Percentiles rank a stretch among this genome's conserved stretches.
phyloP scores from a whole-genome alignment of 2,797 vertebrate genomes.

The Lacerta bilineata region DNA sequence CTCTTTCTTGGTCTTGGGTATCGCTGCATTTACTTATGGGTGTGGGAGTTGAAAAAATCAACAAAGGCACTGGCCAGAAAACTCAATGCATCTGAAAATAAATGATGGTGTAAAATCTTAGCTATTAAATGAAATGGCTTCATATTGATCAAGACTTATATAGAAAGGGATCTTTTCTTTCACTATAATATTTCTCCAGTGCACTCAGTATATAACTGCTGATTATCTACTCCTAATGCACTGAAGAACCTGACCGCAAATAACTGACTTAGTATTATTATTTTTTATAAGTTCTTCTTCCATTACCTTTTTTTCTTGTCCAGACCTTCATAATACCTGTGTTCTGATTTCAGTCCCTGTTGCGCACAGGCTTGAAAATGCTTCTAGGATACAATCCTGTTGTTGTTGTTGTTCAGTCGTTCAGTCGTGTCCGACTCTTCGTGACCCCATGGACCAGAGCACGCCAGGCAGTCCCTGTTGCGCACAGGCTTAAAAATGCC shows the following conservation, averaged over 20 bases:
- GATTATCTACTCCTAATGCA: conserved; percentile 4
- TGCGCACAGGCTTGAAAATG: neutral
- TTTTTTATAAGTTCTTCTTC: neutral
- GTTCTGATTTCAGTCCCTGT: neutral
- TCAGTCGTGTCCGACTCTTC: too few relatives aligned
- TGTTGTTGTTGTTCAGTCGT: too few relatives aligned
- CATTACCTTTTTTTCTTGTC: neutral
- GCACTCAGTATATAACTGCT: neutral
- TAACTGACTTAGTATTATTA: neutral
- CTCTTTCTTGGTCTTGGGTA: neutral
- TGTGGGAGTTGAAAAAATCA: conserved; percentile 5
- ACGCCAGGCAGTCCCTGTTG: too few relatives aligned
- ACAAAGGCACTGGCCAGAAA: conserved; percentile 9
- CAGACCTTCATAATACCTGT: neutral
- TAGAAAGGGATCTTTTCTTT: neutral
- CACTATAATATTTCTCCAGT: too few relatives aligned
- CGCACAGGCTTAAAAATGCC: too few relatives aligned
- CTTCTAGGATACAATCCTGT: neutral
- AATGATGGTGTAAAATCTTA: conserved; percentile 10
- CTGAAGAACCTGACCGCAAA: neutral
- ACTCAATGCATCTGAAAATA: conserved; percentile 7
- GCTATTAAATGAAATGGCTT: conserved; percentile 24
- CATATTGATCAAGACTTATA: neutral
- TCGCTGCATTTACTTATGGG: neutral
- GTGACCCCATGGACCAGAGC: too few relatives aligned